phyloP scores from a whole-genome alignment of 2,113 vertebrate species.

The Hepsetus odoe region DNA sequence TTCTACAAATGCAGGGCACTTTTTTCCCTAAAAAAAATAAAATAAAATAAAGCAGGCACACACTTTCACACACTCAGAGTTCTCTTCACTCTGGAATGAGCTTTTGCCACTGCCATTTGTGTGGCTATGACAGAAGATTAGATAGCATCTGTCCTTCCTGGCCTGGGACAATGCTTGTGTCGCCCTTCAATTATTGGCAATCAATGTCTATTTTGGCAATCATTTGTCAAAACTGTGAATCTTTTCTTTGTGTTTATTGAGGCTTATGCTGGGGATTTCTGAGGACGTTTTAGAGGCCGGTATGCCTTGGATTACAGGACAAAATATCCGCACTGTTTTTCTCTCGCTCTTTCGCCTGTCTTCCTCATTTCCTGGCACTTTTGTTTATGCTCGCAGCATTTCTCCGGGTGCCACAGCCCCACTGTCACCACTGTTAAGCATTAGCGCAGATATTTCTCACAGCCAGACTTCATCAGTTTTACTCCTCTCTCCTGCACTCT shows the following conservation, averaged over 20 bases:
- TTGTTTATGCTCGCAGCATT: conserved; percentile 34
- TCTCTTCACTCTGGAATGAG: neutral
- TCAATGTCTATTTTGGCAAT: conserved; percentile 55
- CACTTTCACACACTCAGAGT: neutral
- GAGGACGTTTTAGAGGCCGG: neutral
- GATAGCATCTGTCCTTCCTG: conserved; percentile 53
- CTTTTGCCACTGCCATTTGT: conserved; percentile 22
- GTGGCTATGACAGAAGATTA: conserved; percentile 35
- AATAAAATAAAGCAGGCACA: neutral
- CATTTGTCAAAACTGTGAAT: conserved; percentile 29
- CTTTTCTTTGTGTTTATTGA: conserved; percentile 22
- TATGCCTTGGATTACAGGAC: neutral
- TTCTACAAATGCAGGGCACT: neutral
- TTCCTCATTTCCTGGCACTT: neutral
- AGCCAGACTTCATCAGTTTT: neutral
- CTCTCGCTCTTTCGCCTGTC: neutral
- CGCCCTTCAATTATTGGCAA: conserved; percentile 58
- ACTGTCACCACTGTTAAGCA: conserved; percentile 9
- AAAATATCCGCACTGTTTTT: neutral
- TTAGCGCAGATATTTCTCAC: conserved; percentile 16
- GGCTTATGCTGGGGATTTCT: conserved; percentile 21
- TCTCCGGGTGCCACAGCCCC: neutral
- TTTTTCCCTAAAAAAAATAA: neutral
- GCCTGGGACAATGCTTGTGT: conserved; percentile 35
- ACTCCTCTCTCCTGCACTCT: neutral